A percentile compares a stretch with the other conserved stretches of the same genome.
These are phyloP conservation scores for Felis chaus DNA, from an alignment of 2,113 vertebrate species.

Conservation along the genomic window DNA sequence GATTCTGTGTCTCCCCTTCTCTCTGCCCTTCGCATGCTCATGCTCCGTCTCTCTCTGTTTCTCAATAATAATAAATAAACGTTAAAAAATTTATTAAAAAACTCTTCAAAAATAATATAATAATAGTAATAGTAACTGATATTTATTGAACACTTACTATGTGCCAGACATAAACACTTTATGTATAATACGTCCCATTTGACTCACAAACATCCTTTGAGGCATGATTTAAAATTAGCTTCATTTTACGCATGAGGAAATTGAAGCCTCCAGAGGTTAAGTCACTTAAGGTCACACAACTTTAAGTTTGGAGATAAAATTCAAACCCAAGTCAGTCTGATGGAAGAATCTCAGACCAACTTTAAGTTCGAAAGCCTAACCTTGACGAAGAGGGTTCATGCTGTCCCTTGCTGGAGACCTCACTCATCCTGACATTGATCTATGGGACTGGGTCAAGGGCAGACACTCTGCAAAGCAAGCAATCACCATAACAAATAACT, in stretches of 20 bases:
- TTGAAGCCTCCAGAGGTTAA: conserved; percentile 45
- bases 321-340: conserved; percentile 41
- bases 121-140: not conserved
- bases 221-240: conserved; percentile 34
- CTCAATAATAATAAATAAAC: no score
- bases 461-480: conserved; percentile 48
- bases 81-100: no score
- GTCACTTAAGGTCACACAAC: conserved; percentile 27
- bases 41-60: no score
- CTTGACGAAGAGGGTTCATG: conserved; percentile 21
- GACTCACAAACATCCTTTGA: conserved; percentile 10
- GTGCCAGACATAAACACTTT: not conserved
- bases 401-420: conserved; percentile 26
- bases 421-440: conserved; percentile 63
- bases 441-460: conserved; percentile 62
- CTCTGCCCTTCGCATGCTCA: no score
- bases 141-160: conserved; percentile 27
- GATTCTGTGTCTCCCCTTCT: no score
- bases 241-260: conserved; percentile 32
- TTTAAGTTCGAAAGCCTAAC: conserved; percentile 44
- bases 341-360: not conserved
- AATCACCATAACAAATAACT: conserved; percentile 71
- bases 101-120: not conserved
- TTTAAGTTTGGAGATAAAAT: conserved; percentile 58
- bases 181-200: not conserved